Conservation (phyloP, 2,797 vertebrate species). For the Rhabdomys pumilio region DNA sequence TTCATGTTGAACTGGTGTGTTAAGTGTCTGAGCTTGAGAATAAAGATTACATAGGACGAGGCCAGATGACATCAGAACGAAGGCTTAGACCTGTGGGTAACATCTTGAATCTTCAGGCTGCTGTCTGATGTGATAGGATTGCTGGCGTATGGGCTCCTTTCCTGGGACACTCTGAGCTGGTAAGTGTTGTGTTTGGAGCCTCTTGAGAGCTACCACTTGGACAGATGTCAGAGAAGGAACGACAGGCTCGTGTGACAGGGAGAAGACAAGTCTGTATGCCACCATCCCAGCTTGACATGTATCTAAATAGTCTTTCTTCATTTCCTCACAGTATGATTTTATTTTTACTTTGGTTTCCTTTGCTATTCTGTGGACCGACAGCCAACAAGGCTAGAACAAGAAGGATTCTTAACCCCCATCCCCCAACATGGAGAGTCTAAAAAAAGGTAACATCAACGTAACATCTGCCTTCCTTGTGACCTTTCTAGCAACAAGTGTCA, state of each 20-base stretch:
- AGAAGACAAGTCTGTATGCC: not conserved
- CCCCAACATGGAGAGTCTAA: not conserved
- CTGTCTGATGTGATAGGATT: no score
- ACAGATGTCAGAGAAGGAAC: not conserved
- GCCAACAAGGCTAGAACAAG: not conserved
- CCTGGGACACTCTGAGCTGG: constrained; percentile 23
- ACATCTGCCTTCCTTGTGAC: constrained; percentile 32
- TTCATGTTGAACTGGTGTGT: not conserved
- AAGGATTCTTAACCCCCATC: not conserved
- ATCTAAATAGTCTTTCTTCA: not conserved
- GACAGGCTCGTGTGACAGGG: not conserved
- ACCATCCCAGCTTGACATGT: not conserved
- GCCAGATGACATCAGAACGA: not conserved
- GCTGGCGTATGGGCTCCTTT: constrained; percentile 7
- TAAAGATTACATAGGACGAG: not conserved
- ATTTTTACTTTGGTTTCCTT: constrained; percentile 39
- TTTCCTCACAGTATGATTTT: not conserved
- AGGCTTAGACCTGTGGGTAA: not conserved
- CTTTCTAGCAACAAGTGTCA: constrained; percentile 21
- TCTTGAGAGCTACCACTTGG: constrained; percentile 48
- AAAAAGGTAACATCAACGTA: not conserved
- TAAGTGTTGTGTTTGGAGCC: constrained; percentile 11
- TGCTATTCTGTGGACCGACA: not conserved
- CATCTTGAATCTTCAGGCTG: not conserved
- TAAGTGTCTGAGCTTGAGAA: not conserved